Conservation (phyloP, 2,888 invertebrate species). For the Plutella xylostella region DNA sequence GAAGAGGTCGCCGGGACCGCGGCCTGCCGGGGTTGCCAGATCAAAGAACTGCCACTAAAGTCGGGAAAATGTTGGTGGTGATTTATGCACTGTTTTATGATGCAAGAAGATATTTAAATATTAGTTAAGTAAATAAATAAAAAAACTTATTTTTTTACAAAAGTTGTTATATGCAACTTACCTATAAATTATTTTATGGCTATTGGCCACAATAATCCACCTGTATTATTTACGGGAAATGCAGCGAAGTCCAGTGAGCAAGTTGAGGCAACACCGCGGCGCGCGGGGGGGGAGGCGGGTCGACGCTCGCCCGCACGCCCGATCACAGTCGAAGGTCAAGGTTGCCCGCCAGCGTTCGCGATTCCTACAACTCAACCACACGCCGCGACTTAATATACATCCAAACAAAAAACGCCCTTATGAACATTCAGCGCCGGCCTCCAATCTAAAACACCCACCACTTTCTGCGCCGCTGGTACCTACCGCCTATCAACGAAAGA, state of each 20-base stretch:
- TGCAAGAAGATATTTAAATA: too few species aligned
- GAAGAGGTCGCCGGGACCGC: constrained; percentile 21
- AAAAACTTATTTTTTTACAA: too few species aligned
- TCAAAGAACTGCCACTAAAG: too few species aligned
- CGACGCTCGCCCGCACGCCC: constrained; percentile 59
- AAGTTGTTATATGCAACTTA: too few species aligned
- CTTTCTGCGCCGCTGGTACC: constrained; percentile 26
- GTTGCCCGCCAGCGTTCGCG: constrained; percentile 44
- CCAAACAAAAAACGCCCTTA: too few species aligned
- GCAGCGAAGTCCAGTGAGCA: constrained; percentile 15
- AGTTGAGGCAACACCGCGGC: constrained; percentile 24
- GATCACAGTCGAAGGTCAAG: constrained; percentile 64
- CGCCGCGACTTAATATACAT: too few species aligned
- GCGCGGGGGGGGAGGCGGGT: constrained; percentile 32
- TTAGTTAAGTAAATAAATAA: too few species aligned
- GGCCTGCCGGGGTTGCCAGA: not conserved
- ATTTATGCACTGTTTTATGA: too few species aligned
- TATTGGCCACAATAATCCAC: too few species aligned
- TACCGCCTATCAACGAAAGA: constrained; percentile 49
- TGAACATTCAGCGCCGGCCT: not conserved
- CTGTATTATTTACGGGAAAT: too few species aligned
- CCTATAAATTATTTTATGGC: too few species aligned
- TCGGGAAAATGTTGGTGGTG: too few species aligned
- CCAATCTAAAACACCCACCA: constrained; percentile 10
- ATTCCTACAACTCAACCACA: constrained; percentile 33